These are phyloP conservation scores for Apamea monoglypha DNA, from an alignment of 2,888 invertebrate species.

Conservation along the genomic window DNA sequence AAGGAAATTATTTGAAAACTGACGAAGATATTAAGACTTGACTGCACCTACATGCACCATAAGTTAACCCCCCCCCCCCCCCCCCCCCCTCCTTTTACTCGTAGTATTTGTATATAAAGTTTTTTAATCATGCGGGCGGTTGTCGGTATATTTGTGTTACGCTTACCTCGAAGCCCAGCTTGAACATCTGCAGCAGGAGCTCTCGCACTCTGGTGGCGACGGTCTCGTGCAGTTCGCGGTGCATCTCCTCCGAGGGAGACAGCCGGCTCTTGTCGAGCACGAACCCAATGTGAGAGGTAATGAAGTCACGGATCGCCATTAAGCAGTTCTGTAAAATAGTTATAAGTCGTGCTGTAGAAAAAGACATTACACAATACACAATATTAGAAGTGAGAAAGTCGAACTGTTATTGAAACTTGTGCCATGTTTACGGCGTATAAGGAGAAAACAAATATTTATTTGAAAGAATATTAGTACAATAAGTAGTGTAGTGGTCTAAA, in stretches of 20 bases:
- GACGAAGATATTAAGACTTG: background rate
- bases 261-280: slow-evolving; percentile 75
- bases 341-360: background rate
- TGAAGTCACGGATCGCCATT: slow-evolving; percentile 81
- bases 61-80: too few relatives aligned
- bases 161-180: slow-evolving; percentile 96
- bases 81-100: background rate
- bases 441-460: too few relatives aligned
- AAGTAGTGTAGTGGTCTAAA: background rate
- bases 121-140: background rate
- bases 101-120: background rate
- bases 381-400: background rate
- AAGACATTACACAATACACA: background rate
- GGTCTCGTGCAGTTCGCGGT: slow-evolving; percentile 74
- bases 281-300: slow-evolving; percentile 76
- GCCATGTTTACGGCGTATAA: too few relatives aligned
- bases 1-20: background rate
- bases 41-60: background rate
- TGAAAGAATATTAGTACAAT: too few relatives aligned
- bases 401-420: background rate
- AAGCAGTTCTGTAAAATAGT: slow-evolving; percentile 78
- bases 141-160: background rate
- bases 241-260: slow-evolving; percentile 61
- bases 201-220: slow-evolving; percentile 80
- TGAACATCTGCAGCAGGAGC: slow-evolving; percentile 95